Conservation (phyloP, 2,888 invertebrate genomes). For the Acronicta aceris region DNA sequence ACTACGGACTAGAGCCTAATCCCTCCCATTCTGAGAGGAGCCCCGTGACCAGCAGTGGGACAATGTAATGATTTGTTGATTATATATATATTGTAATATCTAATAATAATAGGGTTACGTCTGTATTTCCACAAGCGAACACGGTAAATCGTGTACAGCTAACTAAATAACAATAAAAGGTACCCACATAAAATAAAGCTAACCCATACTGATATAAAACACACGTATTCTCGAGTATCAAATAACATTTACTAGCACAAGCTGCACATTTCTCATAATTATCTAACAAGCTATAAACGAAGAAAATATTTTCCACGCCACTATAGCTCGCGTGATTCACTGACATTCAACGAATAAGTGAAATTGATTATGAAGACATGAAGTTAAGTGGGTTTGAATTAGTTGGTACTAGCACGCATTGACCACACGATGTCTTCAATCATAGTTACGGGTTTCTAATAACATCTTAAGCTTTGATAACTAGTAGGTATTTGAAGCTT, state of each 20-base stretch:
- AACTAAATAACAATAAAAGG: no score
- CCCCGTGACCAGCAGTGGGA: no score
- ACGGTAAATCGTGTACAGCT: no score
- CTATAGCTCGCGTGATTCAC: constrained; percentile 24
- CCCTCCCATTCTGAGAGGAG: no score
- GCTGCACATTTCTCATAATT: constrained; percentile 23
- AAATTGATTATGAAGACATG: constrained; percentile 39
- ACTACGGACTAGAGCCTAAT: no score
- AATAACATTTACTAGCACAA: constrained; percentile 13
- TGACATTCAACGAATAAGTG: constrained; percentile 32
- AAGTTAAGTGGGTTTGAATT: constrained; percentile 21
- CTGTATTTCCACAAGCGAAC: no score
- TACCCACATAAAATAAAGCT: not conserved
- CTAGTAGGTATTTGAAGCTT: constrained; percentile 8
- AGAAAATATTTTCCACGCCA: constrained; percentile 24
- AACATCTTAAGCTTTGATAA: constrained; percentile 26
- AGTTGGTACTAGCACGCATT: constrained; percentile 9
- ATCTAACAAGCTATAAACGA: constrained; percentile 12
- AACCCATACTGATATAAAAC: not conserved
- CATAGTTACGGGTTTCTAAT: constrained; percentile 22
- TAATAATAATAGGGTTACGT: no score
- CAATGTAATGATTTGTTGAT: no score
- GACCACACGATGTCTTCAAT: constrained; percentile 15
- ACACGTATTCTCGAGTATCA: constrained; percentile 15
- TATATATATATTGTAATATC: no score